Evolutionary conservation across 2,797 vertebrate species (phyloP).

Genomic region (Siniperca obscura): DNA sequence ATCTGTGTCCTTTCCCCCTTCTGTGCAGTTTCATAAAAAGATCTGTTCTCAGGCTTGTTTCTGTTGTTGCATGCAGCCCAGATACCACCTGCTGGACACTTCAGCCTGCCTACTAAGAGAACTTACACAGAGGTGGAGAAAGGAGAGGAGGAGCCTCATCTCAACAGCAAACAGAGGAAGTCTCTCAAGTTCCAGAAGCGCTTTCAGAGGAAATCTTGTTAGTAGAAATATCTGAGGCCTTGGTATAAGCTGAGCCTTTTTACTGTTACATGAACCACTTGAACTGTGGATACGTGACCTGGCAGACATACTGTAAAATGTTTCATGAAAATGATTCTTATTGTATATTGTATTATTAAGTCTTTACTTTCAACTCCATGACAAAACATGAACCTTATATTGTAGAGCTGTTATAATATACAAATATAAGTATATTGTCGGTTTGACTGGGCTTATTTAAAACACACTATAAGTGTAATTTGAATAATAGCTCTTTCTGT

Average conservation of each 20-base stretch:
- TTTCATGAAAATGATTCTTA: background rate
- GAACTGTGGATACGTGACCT: background rate
- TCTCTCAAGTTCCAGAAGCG: constrained; percentile 87
- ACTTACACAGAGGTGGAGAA: constrained; percentile 87
- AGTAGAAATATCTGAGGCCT: constrained; percentile 41
- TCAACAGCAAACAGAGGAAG: constrained; percentile 94
- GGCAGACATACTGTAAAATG: background rate
- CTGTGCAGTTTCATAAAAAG: background rate
- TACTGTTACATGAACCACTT: constrained; percentile 4
- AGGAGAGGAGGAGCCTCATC: constrained; percentile 87
- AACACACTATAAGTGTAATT: background rate
- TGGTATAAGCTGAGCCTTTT: background rate
- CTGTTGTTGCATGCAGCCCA: constrained; percentile 81
- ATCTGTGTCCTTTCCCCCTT: background rate
- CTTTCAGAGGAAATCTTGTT: constrained; percentile 81
- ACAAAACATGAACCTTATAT: constrained; percentile 1
- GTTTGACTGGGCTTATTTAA: background rate
- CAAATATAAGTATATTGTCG: background rate
- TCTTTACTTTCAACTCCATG: background rate
- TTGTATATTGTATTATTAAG: background rate
- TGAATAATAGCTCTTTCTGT: background rate
- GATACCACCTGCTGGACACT: constrained; percentile 86
- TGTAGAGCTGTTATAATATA: background rate
- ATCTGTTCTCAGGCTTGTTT: constrained; percentile 2
- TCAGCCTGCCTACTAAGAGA: constrained; percentile 88